Percentiles rank a stretch among this genome's conserved stretches.
Conservation (phyloP, 2,888 invertebrate species). For the Chrysopilus asiliformis region DNA sequence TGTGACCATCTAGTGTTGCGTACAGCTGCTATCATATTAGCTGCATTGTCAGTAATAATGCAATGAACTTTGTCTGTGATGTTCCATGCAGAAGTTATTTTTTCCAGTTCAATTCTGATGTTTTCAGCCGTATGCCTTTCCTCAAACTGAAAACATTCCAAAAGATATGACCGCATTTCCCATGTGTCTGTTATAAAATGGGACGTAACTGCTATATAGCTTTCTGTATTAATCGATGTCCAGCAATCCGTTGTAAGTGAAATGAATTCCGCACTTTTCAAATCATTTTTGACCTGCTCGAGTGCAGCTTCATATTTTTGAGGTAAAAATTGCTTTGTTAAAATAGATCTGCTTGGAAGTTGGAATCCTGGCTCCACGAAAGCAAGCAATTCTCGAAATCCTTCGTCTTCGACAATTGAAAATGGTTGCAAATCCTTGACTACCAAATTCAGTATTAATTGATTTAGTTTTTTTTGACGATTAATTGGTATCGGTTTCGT, state of each 20-base stretch:
- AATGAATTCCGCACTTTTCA: conserved; percentile 8
- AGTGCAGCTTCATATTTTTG: conserved; percentile 12
- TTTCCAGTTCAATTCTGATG: conserved; percentile 10
- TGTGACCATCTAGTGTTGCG: conserved; percentile 15
- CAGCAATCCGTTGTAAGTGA: conserved; percentile 19
- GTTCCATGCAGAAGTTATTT: conserved; percentile 9
- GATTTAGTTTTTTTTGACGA: conserved; percentile 5
- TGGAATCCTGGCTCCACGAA: conserved; percentile 19
- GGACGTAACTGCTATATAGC: conserved; percentile 17
- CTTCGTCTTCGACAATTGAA: conserved; percentile 20
- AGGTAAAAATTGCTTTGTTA: conserved; percentile 18
- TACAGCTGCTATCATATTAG: conserved; percentile 18
- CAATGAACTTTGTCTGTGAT: conserved; percentile 3
- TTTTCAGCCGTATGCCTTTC: conserved; percentile 17
- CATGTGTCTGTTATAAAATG: conserved; percentile 16
- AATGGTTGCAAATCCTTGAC: conserved; percentile 22
- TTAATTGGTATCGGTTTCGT: too few species aligned
- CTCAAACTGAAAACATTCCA: conserved; percentile 13
- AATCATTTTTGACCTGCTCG: conserved; percentile 10
- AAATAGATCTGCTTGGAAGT: conserved; percentile 19
- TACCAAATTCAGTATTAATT: conserved; percentile 17
- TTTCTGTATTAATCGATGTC: conserved; percentile 16
- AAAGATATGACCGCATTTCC: conserved; percentile 13
- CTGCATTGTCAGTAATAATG: conserved; percentile 18
- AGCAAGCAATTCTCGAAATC: conserved; percentile 20